phyloP scores from a whole-genome alignment of 2,888 invertebrate species.

The Sesamia inferens region DNA sequence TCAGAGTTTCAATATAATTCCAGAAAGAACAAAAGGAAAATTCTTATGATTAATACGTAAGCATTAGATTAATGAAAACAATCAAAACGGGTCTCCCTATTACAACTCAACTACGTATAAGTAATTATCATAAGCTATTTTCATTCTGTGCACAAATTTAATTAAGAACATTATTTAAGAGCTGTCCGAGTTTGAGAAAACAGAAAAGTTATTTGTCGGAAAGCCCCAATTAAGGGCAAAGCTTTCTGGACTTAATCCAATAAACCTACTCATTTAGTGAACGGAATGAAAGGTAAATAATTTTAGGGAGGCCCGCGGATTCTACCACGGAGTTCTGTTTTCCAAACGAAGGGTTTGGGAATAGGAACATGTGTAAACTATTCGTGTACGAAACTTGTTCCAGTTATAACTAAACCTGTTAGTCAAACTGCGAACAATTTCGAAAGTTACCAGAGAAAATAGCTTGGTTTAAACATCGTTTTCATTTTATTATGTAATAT shows the following conservation, averaged over 20 bases:
- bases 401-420: conserved; percentile 51
- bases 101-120: conserved; percentile 42
- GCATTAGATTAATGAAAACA: conserved; percentile 49
- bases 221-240: conserved; percentile 89
- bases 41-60: conserved; percentile 11
- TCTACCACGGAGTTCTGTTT: conserved; percentile 76
- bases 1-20: background rate
- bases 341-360: conserved; percentile 68
- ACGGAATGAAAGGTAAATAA: conserved; percentile 88
- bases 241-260: conserved; percentile 89
- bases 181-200: conserved; percentile 88
- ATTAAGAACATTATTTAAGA: conserved; percentile 87
- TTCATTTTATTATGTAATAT: conserved; percentile 16
- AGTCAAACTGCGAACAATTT: conserved; percentile 37
- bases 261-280: conserved; percentile 89
- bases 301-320: conserved; percentile 80
- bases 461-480: conserved; percentile 42
- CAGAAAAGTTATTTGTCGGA: conserved; percentile 89
- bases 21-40: conserved; percentile 7
- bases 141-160: conserved; percentile 82
- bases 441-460: conserved; percentile 59
- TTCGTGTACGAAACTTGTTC: conserved; percentile 53
- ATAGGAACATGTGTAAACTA: conserved; percentile 56
- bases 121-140: conserved; percentile 74
- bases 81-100: conserved; percentile 27